Conservation (phyloP, 2,113 vertebrate species). For the Pachypanchax playfairii region DNA sequence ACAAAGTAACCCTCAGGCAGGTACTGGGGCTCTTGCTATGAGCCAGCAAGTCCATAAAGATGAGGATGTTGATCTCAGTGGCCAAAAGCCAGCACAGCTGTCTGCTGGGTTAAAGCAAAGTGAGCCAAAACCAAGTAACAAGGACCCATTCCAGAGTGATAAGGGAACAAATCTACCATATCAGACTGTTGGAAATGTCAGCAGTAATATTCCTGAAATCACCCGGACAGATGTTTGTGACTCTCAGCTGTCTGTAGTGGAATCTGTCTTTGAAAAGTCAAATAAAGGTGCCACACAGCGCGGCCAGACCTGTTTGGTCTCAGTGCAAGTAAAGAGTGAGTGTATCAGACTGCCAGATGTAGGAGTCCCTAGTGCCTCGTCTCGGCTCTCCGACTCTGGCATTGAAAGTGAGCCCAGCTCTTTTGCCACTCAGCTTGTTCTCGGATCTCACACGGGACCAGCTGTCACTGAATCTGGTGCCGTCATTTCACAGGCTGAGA, state of each 20-base stretch:
- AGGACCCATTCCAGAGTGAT: slow-evolving; percentile 80
- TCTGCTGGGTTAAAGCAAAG: slow-evolving; percentile 65
- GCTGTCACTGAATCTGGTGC: slow-evolving; percentile 72
- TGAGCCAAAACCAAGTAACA: slow-evolving; percentile 79
- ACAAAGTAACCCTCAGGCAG: slow-evolving; percentile 80
- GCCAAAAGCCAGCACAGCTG: slow-evolving; percentile 54
- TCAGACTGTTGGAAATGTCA: slow-evolving; percentile 67
- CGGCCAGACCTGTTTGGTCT: slow-evolving; percentile 32
- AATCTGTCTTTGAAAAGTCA: slow-evolving; percentile 53
- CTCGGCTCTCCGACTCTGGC: slow-evolving; percentile 94
- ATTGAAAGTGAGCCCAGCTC: slow-evolving; percentile 96
- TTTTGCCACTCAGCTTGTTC: slow-evolving; percentile 85
- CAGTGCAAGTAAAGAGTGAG: slow-evolving; percentile 78
- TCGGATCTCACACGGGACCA: slow-evolving; percentile 71
- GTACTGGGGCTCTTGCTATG: slow-evolving; percentile 77
- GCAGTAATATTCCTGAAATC: slow-evolving; percentile 55
- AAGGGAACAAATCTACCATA: slow-evolving; percentile 81
- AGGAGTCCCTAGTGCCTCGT: slow-evolving; percentile 82
- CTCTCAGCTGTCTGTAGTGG: slow-evolving; percentile 37
- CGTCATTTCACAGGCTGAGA: slow-evolving; percentile 76
- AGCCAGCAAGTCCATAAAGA: slow-evolving; percentile 69
- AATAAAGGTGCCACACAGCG: slow-evolving; percentile 32
- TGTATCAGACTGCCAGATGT: slow-evolving; percentile 81
- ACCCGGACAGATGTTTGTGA: slow-evolving; percentile 56
- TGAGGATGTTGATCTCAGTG: slow-evolving; percentile 57